Evolutionary conservation across 1,140 invertebrate species (phyloP).

Genomic region (Sitobion miscanthi): DNA sequence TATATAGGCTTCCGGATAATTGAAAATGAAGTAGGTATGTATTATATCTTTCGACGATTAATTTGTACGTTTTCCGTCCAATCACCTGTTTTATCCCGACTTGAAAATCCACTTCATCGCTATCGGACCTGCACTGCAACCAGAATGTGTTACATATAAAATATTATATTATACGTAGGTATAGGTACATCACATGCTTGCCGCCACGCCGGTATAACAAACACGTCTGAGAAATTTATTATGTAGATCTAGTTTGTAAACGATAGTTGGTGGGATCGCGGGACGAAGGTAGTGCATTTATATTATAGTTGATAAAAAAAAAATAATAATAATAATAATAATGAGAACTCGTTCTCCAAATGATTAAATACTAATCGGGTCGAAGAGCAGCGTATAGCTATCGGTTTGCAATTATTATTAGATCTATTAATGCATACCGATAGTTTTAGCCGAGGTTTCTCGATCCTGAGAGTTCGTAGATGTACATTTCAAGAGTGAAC

Average conservation of each 20-base stretch:
- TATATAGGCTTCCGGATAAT: neutral
- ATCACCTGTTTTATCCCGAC: neutral
- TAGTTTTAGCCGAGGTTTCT: neutral
- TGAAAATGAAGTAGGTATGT: neutral
- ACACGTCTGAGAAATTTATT: slow-evolving; percentile 11
- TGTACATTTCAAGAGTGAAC: neutral
- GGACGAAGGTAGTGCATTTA: neutral
- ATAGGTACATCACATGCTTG: neutral
- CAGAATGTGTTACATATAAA: neutral
- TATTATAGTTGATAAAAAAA: slow-evolving; percentile 1
- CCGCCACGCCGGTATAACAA: neutral
- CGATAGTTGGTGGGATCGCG: neutral
- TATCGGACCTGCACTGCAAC: neutral
- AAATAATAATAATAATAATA: neutral
- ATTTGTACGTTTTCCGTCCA: neutral
- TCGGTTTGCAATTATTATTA: slow-evolving; percentile 5
- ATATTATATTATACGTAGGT: neutral
- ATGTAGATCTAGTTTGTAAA: slow-evolving; percentile 8
- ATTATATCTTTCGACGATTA: neutral
- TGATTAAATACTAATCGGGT: slow-evolving; percentile 15
- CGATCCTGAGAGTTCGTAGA: neutral
- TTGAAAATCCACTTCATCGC: neutral
- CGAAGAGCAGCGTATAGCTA: neutral
- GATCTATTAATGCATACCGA: neutral
- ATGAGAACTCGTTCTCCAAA: neutral